Conservation (phyloP, 2,113 vertebrate genomes). For the Malaclemys terrapin region DNA sequence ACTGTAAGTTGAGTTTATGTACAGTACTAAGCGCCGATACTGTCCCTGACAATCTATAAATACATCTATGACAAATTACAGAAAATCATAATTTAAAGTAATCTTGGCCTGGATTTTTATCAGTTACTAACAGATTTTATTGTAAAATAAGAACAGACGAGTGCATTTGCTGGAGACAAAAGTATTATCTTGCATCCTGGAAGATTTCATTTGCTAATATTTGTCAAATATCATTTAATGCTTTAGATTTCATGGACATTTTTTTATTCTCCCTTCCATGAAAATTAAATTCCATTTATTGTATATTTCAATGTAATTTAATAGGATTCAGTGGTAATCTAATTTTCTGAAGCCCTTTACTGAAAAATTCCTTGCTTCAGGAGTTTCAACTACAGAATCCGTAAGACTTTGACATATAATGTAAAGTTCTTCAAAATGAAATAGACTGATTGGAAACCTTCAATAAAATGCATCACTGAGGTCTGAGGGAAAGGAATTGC, state of each 20-base stretch:
- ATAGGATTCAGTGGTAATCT: not conserved
- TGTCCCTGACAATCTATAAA: not conserved
- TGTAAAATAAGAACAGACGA: not conserved
- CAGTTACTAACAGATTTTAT: fast-evolving
- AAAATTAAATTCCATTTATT: not conserved
- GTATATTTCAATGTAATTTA: not conserved
- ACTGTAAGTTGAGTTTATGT: not conserved
- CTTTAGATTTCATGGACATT: fast-evolving
- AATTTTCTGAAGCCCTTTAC: not conserved
- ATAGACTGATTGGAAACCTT: not conserved
- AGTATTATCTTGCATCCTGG: not conserved
- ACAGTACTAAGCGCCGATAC: not conserved
- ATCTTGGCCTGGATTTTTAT: not conserved
- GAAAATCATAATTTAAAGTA: not conserved
- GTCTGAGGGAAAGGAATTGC: not conserved
- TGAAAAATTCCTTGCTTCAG: not conserved
- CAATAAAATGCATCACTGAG: not conserved
- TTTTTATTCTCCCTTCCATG: not conserved
- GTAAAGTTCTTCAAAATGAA: not conserved
- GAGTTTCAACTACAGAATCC: constrained; percentile 15
- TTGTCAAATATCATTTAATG: not conserved
- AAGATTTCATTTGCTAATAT: not conserved
- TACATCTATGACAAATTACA: not conserved
- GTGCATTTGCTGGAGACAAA: not conserved
- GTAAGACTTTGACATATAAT: not conserved